phyloP scores from a whole-genome alignment of 2,113 vertebrate genomes.

The Salvelinus alpinus region DNA sequence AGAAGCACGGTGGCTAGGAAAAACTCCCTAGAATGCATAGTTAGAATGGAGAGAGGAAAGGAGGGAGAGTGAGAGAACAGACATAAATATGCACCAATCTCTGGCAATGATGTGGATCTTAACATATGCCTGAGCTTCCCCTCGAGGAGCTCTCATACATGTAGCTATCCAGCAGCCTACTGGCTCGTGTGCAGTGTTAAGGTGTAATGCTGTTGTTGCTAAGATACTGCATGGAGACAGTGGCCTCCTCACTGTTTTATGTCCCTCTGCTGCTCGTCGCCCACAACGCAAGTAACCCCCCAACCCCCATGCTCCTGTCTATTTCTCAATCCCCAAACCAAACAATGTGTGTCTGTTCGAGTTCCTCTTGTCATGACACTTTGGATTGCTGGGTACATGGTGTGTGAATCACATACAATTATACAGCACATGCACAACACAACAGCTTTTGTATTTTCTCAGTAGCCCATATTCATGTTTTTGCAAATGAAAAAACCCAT shows the following conservation, averaged over 20 bases:
- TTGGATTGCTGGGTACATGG: neutral
- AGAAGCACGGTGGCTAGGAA: too few relatives aligned
- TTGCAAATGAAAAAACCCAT: slow-evolving; percentile 25
- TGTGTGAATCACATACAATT: neutral
- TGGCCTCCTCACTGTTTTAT: slow-evolving; percentile 6
- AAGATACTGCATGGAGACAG: slow-evolving; percentile 44
- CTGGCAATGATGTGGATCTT: neutral
- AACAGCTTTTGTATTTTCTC: neutral
- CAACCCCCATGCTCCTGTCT: neutral
- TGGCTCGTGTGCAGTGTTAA: slow-evolving; percentile 5
- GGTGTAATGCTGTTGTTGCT: slow-evolving; percentile 34
- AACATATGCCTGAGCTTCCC: neutral
- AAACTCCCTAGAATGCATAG: neutral
- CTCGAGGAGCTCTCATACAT: slow-evolving; percentile 1
- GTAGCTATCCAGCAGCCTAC: slow-evolving; percentile 5
- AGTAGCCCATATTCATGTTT: slow-evolving; percentile 8
- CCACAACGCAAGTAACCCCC: slow-evolving; percentile 3
- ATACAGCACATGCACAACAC: neutral
- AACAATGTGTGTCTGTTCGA: neutral
- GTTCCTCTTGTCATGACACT: neutral
- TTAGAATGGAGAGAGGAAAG: neutral
- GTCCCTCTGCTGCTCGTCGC: slow-evolving; percentile 30
- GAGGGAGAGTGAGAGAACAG: neutral
- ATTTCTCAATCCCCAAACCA: neutral
- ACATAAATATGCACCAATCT: neutral